phyloP scores from a whole-genome alignment of 2,888 invertebrate species.

The Phyllotreta cruciferae region DNA sequence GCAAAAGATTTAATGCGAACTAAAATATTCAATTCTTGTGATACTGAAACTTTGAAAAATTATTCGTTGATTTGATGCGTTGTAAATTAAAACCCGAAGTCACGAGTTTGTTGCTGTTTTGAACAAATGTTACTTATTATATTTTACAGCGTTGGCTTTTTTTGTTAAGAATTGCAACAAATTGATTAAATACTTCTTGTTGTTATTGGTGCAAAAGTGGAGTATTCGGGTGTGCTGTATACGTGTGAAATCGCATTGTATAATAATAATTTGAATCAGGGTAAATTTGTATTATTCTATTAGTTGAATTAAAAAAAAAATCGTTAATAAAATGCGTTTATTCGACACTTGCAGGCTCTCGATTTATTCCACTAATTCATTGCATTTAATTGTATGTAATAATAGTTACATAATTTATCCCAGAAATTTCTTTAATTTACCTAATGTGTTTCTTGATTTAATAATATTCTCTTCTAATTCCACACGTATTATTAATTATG shows the following conservation, averaged over 20 bases:
- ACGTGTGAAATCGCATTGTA: constrained; percentile 46
- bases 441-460: no score
- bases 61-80: neutral
- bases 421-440: constrained; percentile 2
- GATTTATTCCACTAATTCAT: constrained; percentile 13
- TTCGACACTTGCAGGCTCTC: constrained; percentile 4
- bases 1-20: constrained; percentile 18
- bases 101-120: no score
- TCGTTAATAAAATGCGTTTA: constrained; percentile 21
- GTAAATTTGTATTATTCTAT: constrained; percentile 54
- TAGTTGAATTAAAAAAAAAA: constrained; percentile 44
- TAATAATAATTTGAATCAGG: constrained; percentile 59
- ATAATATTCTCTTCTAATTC: no score
- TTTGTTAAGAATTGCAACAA: neutral
- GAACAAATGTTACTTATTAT: no score
- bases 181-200: neutral
- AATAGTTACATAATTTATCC: neutral
- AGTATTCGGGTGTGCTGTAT: constrained; percentile 6
- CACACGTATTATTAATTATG: no score
- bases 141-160: no score
- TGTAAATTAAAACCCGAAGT: no score
- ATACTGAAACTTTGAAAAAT: constrained; percentile 18
- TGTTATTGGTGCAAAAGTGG: neutral
- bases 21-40: constrained; percentile 31
- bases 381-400: constrained; percentile 8